Conservation (phyloP, 2,113 vertebrate species). For the Paradoxurus hermaphroditus region DNA sequence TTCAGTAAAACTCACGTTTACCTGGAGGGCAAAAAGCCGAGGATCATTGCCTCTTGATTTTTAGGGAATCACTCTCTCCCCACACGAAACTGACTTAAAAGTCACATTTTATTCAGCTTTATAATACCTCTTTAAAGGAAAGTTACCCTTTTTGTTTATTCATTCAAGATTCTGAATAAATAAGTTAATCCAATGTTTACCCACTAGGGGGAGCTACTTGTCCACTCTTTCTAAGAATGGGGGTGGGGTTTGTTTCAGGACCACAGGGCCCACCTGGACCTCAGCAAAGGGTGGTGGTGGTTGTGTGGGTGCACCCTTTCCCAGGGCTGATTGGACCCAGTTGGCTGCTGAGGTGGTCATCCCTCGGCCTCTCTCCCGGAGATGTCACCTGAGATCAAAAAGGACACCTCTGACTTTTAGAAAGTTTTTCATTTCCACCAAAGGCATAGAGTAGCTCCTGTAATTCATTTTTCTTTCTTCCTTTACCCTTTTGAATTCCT, state of each 20-base stretch:
- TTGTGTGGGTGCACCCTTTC: background rate
- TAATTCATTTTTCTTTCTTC: background rate
- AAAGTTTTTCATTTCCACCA: background rate
- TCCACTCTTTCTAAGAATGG: background rate
- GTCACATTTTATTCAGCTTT: background rate
- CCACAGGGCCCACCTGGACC: background rate
- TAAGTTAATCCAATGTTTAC: background rate
- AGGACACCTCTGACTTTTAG: background rate
- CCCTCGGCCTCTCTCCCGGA: background rate
- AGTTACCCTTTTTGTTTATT: background rate
- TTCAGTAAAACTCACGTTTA: background rate
- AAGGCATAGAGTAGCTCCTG: background rate
- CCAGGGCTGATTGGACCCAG: too few species aligned
- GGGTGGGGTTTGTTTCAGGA: background rate
- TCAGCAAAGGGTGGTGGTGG: background rate
- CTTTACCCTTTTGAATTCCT: background rate
- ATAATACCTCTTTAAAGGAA: background rate
- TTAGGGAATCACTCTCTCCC: background rate
- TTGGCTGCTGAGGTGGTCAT: background rate
- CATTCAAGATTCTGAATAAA: background rate
- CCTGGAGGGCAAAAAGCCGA: background rate
- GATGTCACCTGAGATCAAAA: background rate
- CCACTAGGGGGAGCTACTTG: slow-evolving; percentile 39
- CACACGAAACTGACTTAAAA: background rate
- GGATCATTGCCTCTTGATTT: background rate